Conservation (phyloP, 2,797 vertebrate genomes). For the Orestias chungarensis region DNA sequence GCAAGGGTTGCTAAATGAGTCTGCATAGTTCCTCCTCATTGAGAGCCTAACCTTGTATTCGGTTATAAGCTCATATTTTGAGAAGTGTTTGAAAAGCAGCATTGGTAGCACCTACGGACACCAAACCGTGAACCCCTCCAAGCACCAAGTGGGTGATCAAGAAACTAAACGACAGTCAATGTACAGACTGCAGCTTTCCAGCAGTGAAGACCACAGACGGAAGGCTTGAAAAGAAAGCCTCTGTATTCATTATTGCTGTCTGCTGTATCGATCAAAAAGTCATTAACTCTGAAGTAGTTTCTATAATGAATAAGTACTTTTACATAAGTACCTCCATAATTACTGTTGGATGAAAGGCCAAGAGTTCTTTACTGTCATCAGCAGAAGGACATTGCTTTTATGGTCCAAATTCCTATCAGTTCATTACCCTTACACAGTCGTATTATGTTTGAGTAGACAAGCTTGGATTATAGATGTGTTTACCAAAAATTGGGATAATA, state of each 20-base stretch:
- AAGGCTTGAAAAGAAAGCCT: slow-evolving; percentile 15
- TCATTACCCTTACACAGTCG: not conserved
- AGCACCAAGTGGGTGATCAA: slow-evolving; percentile 5
- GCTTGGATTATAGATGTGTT: slow-evolving; percentile 24
- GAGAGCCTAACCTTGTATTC: not conserved
- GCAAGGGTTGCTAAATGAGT: not conserved
- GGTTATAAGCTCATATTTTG: not conserved
- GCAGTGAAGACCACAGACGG: not conserved
- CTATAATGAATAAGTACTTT: no score
- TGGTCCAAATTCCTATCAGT: not conserved
- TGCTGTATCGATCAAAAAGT: slow-evolving; percentile 3
- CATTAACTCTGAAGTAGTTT: slow-evolving; percentile 14
- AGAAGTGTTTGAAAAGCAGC: slow-evolving; percentile 3
- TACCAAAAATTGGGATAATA: not conserved
- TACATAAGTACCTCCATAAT: not conserved
- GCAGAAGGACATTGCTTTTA: not conserved
- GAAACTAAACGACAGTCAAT: not conserved
- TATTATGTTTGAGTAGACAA: not conserved
- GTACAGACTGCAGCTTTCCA: not conserved
- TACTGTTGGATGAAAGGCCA: not conserved
- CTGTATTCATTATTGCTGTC: not conserved
- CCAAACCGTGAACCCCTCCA: slow-evolving; percentile 19
- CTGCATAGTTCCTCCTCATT: not conserved
- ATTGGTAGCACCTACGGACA: slow-evolving; percentile 12
- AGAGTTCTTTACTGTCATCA: not conserved